Conservation (phyloP, 1,140 invertebrate genomes). For the Drosophila orena region DNA sequence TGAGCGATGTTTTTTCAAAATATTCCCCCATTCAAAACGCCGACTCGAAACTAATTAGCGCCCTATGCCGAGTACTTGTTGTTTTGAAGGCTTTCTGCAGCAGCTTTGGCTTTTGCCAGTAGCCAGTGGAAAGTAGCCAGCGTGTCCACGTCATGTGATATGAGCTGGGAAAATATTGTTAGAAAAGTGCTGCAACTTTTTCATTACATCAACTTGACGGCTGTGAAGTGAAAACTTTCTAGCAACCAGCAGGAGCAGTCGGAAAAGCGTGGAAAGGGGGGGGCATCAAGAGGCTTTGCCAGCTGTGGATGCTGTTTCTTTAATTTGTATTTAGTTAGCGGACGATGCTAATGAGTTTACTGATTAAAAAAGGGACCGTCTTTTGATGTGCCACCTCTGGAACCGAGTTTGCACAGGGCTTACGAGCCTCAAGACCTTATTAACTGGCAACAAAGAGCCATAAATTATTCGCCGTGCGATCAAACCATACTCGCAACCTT, state of each 20-base stretch:
- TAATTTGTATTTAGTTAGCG: constrained; percentile 60
- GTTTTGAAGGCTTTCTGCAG: constrained; percentile 33
- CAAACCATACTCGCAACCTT: constrained; percentile 4
- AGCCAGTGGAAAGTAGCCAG: constrained; percentile 4
- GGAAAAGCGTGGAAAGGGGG: not conserved
- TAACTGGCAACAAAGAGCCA: not conserved
- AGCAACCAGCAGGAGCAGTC: constrained; percentile 31
- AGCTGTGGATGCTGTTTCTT: constrained; percentile 42
- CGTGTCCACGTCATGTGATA: constrained; percentile 65
- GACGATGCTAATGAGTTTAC: constrained; percentile 68
- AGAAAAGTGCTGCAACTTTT: constrained; percentile 70
- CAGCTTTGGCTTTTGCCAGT: constrained; percentile 1
- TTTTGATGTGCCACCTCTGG: constrained; percentile 28
- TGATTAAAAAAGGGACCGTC: constrained; percentile 55
- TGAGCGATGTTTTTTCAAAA: constrained; percentile 36
- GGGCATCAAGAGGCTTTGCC: not conserved
- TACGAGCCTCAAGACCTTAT: constrained; percentile 2
- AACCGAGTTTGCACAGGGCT: not conserved
- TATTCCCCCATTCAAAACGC: constrained; percentile 30
- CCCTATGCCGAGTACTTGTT: constrained; percentile 34
- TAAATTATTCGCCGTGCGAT: not conserved
- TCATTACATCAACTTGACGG: constrained; percentile 75
- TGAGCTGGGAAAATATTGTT: constrained; percentile 69
- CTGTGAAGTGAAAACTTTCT: constrained; percentile 61
- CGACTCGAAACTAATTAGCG: constrained; percentile 70